Evolutionary conservation across 2,113 vertebrate genomes (phyloP).

Genomic region (Percopsis transmontana): DNA sequence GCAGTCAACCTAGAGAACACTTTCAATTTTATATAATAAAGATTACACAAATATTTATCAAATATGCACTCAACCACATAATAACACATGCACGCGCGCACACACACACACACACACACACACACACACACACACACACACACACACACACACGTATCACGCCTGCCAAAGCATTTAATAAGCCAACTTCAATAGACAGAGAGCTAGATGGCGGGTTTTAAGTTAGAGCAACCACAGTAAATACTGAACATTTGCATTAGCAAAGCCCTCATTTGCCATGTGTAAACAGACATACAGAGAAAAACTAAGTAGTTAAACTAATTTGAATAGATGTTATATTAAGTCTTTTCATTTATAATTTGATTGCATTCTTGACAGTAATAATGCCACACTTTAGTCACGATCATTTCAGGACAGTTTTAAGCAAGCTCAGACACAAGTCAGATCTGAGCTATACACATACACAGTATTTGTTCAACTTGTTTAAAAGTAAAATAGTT

Average conservation of each 20-base stretch:
- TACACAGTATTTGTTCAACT: background rate
- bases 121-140: slow-evolving; percentile 10
- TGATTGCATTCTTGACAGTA: slow-evolving; percentile 1
- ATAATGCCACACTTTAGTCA: background rate
- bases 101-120: slow-evolving; percentile 10
- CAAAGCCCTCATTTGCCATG: background rate
- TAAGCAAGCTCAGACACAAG: too few species aligned
- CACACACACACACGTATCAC: background rate
- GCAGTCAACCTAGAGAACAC: background rate
- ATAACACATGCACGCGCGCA: slow-evolving; percentile 10
- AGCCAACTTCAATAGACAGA: background rate
- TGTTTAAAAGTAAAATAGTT: background rate
- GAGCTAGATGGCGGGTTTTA: background rate
- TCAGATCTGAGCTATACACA: background rate
- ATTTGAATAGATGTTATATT: slow-evolving; percentile 6
- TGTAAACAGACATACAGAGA: background rate
- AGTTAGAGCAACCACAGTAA: background rate
- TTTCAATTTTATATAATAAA: background rate
- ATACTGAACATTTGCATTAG: background rate
- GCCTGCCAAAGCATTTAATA: background rate
- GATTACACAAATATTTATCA: background rate
- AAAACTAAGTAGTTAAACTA: background rate
- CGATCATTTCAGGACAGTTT: too few species aligned
- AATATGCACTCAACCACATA: background rate
- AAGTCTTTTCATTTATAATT: slow-evolving; percentile 1